Base-by-base conservation (phyloP, 2,113 vertebrate species). In the Muntiacus muntjak region DNA sequence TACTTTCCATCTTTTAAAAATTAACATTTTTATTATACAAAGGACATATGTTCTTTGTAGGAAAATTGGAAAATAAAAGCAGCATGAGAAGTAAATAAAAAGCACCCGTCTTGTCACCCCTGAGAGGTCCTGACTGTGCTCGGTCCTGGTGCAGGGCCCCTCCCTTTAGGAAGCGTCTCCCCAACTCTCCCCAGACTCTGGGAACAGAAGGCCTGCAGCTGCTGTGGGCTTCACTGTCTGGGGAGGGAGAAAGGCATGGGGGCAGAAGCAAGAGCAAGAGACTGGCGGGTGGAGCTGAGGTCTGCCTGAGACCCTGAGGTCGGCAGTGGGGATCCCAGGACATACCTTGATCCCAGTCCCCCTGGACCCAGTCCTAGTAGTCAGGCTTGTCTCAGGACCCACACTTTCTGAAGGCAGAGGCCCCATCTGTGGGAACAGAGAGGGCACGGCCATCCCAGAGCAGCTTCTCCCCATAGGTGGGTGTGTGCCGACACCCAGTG, bases 1-100 rank as follows among this genome's bases (percentile, higher is more conserved):
- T 90, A 64, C 33, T 94, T 82, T 60, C 8, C 23, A n/a, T 40
- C 52, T 83, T 93, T 92, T 50, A 90, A 74, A 96, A 78, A n/a
- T 7, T 96, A 87, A 78, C 45, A 13, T 87, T 71, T 87, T 86
- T 76, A 36, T 89, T 94, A 52, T 79, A 30, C 26, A 57, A 74
- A 87, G 58, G 43, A 43, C 55, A 3, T 23, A 33, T 92, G 47
- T 79, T 92, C 64, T 94, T 95, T 82, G 11, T 82, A 92, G 88
- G 87, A 64, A 90, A 62, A 84, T n/a, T 47, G 64, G 81, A 43
- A 64, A 90, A 76, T 36, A 64, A 91, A 57, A 84, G 81, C 23
- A 45, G 30, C 15, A 16, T 9, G 62, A 89, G 17, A 62, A 64
- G 50, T 57, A 57, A 87, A 40, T 3, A 1, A 62, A 10, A 71